Evolutionary conservation across 2,888 invertebrate species (phyloP), one percentile per base, ranked within the genome.

Genomic region (Odontomyia ornata): DNA sequence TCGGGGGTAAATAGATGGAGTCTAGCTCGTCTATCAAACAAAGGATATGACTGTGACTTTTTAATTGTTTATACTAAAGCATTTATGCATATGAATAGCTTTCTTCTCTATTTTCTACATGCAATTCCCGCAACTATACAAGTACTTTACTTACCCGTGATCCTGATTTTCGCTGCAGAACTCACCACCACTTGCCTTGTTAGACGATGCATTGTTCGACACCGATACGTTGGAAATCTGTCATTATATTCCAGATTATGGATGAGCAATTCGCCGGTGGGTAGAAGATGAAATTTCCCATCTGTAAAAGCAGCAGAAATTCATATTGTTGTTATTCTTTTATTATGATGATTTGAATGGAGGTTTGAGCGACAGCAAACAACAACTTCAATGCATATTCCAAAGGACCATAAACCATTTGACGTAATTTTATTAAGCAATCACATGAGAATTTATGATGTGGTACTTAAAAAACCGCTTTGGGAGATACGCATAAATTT

Each of bases 181-280:
- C 92, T 92, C 81, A 91, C 89, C 80, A 91, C 91, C 77, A 92
- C 90, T 86, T 92, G 91, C 83, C 91, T 89, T 82, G 93, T 93
- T 77, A 93, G 89, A 79, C 91, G 89, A 86, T 93, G 92, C 90
- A 92, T 91, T 81, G 92, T 92, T 81, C 91, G 89, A 84, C 93
- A 93, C 82, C 92, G 90, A 86, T 92, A 93, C 77, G 90, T 89
- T 78, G 91, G 91, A 85, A 91, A 91, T 85, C 92, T 92, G 85
- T 93, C 93, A 85, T 89, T 91, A 85, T 91, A 91, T 84, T 93
- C 92, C 82, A 93, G 88, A 85, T 92, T 91, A 87, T 93, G 92
- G 80, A 93, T 91, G 82, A 93, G 88, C 81, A 93, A 89, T 85
- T 93, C 93, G 78, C 93, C 93, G 77, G 91, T 91, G 80, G 92